A percentile compares a stretch with the other conserved stretches of the same genome.
Conservation (phyloP, 1,140 invertebrate genomes). For the Steinernema khuongi region DNA sequence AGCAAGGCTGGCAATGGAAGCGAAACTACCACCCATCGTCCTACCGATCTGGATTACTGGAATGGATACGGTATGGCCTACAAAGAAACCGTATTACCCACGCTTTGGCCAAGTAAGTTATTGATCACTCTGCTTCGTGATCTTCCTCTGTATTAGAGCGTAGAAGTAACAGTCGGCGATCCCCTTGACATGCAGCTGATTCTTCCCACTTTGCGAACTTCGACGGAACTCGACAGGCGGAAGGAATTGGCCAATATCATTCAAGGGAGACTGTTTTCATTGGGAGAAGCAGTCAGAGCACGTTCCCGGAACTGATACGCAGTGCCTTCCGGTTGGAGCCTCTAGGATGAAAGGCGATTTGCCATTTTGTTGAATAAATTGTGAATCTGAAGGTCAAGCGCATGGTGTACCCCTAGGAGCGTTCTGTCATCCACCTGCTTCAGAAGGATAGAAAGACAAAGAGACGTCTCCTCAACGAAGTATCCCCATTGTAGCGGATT, state of each 20-base stretch:
- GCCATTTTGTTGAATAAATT: too few species aligned
- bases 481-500: too few species aligned
- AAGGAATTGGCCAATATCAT: slow-evolving; percentile 79
- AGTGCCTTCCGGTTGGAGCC: too few species aligned
- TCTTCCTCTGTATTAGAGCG: slow-evolving; percentile 60
- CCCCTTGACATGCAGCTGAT: slow-evolving; percentile 74
- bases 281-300: too few species aligned
- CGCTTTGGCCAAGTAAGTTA: slow-evolving; percentile 66
- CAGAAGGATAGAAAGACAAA: too few species aligned
- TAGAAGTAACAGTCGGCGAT: slow-evolving; percentile 80
- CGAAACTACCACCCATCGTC: slow-evolving; percentile 73
- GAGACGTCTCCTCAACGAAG: too few species aligned
- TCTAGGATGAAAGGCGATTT: too few species aligned
- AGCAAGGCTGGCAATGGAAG: slow-evolving; percentile 76
- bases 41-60: slow-evolving; percentile 83
- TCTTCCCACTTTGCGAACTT: slow-evolving; percentile 63
- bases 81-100: slow-evolving; percentile 76
- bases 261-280: slow-evolving; percentile 70
- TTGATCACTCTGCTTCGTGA: neutral
- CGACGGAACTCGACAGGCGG: slow-evolving; percentile 70
- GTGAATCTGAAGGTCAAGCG: too few species aligned
- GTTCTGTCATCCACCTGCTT: too few species aligned
- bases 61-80: slow-evolving; percentile 81
- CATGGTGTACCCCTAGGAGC: too few species aligned
- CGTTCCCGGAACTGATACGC: too few species aligned